A percentile compares a stretch with the other conserved stretches of the same genome.
Evolutionary conservation across 1,140 invertebrate genomes (phyloP).

Genomic region (Gryllus bimaculatus): DNA sequence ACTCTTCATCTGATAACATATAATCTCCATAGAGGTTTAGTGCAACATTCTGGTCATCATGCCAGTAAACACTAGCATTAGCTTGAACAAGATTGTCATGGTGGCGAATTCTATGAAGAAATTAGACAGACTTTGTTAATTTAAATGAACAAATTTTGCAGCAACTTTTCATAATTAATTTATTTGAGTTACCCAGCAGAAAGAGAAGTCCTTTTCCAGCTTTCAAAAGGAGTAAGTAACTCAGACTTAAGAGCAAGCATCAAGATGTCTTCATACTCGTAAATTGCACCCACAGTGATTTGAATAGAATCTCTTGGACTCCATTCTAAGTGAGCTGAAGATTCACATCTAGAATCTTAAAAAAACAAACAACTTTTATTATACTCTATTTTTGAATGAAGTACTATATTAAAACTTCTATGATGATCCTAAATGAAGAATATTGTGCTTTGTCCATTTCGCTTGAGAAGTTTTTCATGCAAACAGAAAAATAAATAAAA

Average conservation of each 20-base stretch:
- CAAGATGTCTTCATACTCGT: conserved; percentile 36
- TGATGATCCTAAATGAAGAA: background rate
- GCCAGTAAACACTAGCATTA: conserved; percentile 41
- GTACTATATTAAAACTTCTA: background rate
- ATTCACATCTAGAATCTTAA: conserved; percentile 36
- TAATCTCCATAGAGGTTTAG: conserved; percentile 41
- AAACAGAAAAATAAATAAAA: no score
- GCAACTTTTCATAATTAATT: no score
- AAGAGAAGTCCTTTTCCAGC: conserved; percentile 59
- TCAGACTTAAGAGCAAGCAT: conserved; percentile 38
- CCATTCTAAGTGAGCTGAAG: conserved; percentile 44
- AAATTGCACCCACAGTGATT: conserved; percentile 40
- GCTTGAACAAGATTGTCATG: conserved; percentile 29
- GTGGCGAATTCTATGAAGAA: conserved; percentile 29
- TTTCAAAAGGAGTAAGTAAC: conserved; percentile 57
- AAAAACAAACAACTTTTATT: background rate
- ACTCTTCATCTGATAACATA: conserved; percentile 11
- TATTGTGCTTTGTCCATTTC: background rate
- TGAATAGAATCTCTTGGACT: conserved; percentile 41
- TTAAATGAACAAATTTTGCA: background rate
- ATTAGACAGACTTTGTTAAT: background rate
- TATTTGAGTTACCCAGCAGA: conserved; percentile 42
- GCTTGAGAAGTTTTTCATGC: no score
- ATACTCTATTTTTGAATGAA: background rate
- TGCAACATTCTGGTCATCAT: conserved; percentile 42